Evolutionary conservation across 2,113 vertebrate genomes (phyloP).

Genomic region (Lipotes vexillifer): DNA sequence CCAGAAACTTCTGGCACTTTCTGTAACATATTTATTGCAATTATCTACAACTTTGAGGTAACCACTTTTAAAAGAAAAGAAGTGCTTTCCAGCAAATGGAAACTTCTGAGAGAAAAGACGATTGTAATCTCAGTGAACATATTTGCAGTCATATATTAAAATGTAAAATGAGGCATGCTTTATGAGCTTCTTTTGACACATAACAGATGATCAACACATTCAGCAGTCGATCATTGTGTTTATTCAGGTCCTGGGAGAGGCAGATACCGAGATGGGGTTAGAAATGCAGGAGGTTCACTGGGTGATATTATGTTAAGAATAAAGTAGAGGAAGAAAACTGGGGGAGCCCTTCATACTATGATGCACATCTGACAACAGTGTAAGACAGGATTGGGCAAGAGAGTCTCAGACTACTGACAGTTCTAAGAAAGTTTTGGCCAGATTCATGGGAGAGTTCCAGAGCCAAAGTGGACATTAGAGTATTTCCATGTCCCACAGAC

Average conservation of each 20-base stretch:
- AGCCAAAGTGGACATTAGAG: not conserved
- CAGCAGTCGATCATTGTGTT: not conserved
- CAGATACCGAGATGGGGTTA: not conserved
- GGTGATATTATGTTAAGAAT: not conserved
- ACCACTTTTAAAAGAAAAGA: not conserved
- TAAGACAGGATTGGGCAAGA: not conserved
- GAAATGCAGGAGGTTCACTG: not conserved
- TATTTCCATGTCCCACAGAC: not conserved
- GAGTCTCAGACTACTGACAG: not conserved
- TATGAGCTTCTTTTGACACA: not conserved
- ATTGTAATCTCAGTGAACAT: not conserved
- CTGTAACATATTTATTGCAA: not conserved
- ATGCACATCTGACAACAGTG: not conserved
- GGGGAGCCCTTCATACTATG: not conserved
- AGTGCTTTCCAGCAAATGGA: not conserved
- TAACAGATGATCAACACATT: not conserved
- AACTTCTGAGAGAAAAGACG: not conserved
- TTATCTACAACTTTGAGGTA: not conserved
- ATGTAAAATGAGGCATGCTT: not conserved
- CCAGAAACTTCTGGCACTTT: not conserved
- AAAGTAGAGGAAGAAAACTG: not conserved
- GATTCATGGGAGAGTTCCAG: not conserved
- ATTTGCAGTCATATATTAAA: not conserved
- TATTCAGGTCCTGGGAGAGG: not conserved
- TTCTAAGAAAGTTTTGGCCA: not conserved